phyloP scores from a whole-genome alignment of 1,140 invertebrate genomes.

The Schlechtendalia chinensis region DNA sequence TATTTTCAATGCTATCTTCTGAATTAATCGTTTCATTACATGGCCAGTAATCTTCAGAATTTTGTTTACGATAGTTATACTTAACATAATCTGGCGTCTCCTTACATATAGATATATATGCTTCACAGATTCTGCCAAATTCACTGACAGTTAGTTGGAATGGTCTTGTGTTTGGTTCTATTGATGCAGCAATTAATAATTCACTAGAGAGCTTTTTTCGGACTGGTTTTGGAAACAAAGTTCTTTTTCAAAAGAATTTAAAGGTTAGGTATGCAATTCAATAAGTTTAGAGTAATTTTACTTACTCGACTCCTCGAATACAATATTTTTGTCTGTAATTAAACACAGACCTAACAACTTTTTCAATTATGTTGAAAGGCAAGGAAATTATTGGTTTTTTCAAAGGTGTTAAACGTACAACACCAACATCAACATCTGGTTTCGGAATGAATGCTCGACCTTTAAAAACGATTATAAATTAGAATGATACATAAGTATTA shows the following conservation, averaged over 20 bases:
- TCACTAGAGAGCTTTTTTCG: conserved; percentile 66
- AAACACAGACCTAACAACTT: conserved; percentile 83
- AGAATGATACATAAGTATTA: no score
- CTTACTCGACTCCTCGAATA: conserved; percentile 64
- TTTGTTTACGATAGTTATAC: conserved; percentile 66
- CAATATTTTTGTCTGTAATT: conserved; percentile 83
- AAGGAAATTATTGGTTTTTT: conserved; percentile 73
- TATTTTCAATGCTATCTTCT: background rate
- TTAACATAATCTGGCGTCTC: conserved; percentile 67
- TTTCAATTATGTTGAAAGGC: conserved; percentile 86
- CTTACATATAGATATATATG: conserved; percentile 72
- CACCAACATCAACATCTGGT: conserved; percentile 93
- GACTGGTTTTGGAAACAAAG: conserved; percentile 73
- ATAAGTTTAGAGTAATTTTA: background rate
- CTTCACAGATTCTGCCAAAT: conserved; percentile 71
- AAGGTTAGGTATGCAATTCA: background rate
- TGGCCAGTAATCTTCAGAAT: conserved; percentile 36
- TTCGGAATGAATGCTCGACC: conserved; percentile 85
- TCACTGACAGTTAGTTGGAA: conserved; percentile 76
- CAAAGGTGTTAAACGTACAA: conserved; percentile 83
- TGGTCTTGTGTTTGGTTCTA: conserved; percentile 69
- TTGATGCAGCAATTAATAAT: conserved; percentile 71
- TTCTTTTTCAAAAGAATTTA: conserved; percentile 56
- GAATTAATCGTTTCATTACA: background rate
- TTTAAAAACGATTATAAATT: conserved; percentile 52